Evolutionary conservation across 2,797 vertebrate species (phyloP).

Genomic region (Hippoglossus hippoglossus): DNA sequence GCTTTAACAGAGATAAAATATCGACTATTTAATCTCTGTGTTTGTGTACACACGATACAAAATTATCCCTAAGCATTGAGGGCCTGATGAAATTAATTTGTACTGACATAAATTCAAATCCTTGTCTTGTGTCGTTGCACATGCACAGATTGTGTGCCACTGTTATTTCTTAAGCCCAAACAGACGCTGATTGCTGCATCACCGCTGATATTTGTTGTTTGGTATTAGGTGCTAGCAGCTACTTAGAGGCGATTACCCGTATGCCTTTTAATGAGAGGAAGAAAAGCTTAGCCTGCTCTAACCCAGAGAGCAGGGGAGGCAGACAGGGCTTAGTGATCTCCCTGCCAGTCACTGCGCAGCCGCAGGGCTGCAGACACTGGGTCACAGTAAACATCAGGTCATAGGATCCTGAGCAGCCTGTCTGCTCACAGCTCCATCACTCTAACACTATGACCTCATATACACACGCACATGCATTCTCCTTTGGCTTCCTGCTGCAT

Average conservation of each 20-base stretch:
- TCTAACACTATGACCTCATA: slow-evolving; percentile 35
- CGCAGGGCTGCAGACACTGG: slow-evolving; percentile 44
- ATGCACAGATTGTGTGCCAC: neutral
- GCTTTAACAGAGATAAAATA: too few species aligned
- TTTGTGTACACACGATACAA: too few species aligned
- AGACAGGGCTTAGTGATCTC: slow-evolving; percentile 57
- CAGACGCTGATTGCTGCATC: slow-evolving; percentile 9
- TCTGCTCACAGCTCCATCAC: slow-evolving; percentile 31
- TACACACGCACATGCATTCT: neutral
- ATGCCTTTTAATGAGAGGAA: slow-evolving; percentile 80
- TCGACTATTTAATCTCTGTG: too few species aligned
- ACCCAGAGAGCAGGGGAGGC: slow-evolving; percentile 63
- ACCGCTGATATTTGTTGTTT: slow-evolving; percentile 63
- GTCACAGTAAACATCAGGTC: slow-evolving; percentile 47
- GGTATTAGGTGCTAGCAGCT: slow-evolving; percentile 69
- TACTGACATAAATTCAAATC: too few species aligned
- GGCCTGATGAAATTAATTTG: too few species aligned
- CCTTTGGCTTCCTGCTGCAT: slow-evolving; percentile 1
- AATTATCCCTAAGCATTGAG: too few species aligned
- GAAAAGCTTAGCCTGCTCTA: slow-evolving; percentile 71
- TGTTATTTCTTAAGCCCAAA: neutral
- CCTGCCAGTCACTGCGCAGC: too few species aligned
- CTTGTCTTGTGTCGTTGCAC: neutral
- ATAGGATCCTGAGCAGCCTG: slow-evolving; percentile 30
- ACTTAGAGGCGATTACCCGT: slow-evolving; percentile 75